Evolutionary conservation across 2,888 invertebrate species (phyloP).

Genomic region (Anoncus sp.): DNA sequence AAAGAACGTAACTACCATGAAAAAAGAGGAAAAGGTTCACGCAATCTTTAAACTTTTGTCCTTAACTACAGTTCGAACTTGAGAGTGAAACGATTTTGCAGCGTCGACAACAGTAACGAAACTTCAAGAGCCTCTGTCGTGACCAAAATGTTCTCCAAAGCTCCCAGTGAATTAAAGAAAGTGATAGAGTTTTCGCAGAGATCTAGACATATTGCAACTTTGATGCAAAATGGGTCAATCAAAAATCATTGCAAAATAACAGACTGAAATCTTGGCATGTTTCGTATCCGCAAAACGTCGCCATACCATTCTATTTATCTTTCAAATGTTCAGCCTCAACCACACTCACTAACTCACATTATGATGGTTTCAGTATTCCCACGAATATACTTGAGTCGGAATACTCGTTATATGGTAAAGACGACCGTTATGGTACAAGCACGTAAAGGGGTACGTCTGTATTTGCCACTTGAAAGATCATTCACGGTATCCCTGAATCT

Average conservation of each 20-base stretch:
- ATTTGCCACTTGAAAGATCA: constrained; percentile 32
- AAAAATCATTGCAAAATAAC: not conserved
- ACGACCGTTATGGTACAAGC: not conserved
- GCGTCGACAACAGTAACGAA: constrained; percentile 2
- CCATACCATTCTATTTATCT: not conserved
- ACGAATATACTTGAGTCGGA: not conserved
- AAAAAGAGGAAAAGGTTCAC: constrained; percentile 34
- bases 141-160: not conserved
- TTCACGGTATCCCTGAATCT: constrained; percentile 15
- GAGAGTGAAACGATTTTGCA: constrained; percentile 5
- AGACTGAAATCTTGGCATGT: too few species aligned
- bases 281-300: too few species aligned
- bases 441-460: constrained; percentile 9
- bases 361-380: constrained; percentile 6
- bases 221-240: too few species aligned
- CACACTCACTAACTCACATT: not conserved
- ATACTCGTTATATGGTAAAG: constrained; percentile 2
- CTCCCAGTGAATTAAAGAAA: not conserved
- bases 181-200: too few species aligned
- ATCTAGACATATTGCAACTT: too few species aligned
- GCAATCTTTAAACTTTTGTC: constrained; percentile 52
- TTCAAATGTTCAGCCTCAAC: not conserved
- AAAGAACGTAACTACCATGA: constrained; percentile 19
- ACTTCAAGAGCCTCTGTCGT: not conserved
- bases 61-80: constrained; percentile 30